Evolutionary conservation across 2,888 invertebrate species (phyloP), one percentile per base, ranked within the genome.

Genomic region (Steinernema scapterisci): DNA sequence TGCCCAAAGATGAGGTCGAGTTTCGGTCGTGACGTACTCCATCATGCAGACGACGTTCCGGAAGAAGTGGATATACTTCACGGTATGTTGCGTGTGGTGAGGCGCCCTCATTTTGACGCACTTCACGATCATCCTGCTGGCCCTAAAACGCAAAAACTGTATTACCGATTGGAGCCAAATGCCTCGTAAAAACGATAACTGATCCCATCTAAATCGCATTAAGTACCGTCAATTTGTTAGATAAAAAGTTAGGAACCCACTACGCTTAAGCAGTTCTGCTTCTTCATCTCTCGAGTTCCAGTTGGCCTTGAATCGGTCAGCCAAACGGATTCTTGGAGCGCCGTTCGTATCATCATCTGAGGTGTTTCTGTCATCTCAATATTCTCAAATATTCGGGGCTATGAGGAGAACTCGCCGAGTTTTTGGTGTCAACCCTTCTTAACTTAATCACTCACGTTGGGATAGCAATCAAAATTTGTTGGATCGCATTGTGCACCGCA

Each of bases 401-500:
- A n/a, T n/a, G 54, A 54, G 31, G 16, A 63, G 23, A 27, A 16
- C 48, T 19, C 48, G 19, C 19, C 48, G 13, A 48, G n/a, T 48
- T 48, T 16, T 48, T 48, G 48, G 19, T 16, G 13, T 31, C 9
- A 63, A 31, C 31, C 63, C 63, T 63, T 38, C 13, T 25, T 13
- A n/a, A n/a, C n/a, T 16, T 2, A 38, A 63, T 31, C 48, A 71
- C 77, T 73, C 54, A 79, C 81, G 79, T 75, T 71, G 81, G 81
- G 45, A 80, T 78, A 70, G 78, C 78, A 46, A 73, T 74, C 9
- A 80, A 23, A 56, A 79, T 72, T 51, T 77, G 78, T 21, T 76
- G 73, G 43, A 81, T 73, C 13, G 80, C 75, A 44, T 74, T 70
- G 63, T 81, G 81, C 56, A 79, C 78, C 54, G 73, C 72, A n/a